A percentile compares a stretch with the other conserved stretches of the same genome.
phyloP scores from a whole-genome alignment of 2,888 invertebrate species.

The Pomacea canaliculata region DNA sequence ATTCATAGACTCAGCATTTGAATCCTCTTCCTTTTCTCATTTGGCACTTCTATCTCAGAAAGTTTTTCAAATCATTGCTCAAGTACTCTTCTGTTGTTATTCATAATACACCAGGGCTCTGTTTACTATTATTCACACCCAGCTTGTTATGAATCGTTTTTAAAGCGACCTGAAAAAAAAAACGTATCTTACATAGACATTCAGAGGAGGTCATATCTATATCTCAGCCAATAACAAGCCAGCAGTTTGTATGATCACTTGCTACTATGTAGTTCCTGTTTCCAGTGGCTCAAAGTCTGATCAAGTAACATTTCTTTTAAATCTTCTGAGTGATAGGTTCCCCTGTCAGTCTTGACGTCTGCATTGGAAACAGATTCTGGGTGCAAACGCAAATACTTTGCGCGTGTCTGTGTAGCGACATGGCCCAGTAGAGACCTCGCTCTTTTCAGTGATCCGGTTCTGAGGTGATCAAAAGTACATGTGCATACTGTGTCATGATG shows the following conservation, averaged over 20 bases:
- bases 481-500: constrained; percentile 59
- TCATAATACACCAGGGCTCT: too few relatives aligned
- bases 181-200: too few relatives aligned
- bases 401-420: constrained; percentile 58
- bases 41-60: too few relatives aligned
- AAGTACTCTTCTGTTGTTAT: too few relatives aligned
- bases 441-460: constrained; percentile 64
- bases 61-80: too few relatives aligned
- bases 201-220: too few relatives aligned
- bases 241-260: constrained; percentile 35
- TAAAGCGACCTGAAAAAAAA: too few relatives aligned
- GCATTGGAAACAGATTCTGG: constrained; percentile 60
- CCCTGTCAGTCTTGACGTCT: constrained; percentile 55
- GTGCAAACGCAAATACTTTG: constrained; percentile 59
- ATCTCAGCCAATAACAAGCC: too few relatives aligned
- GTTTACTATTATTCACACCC: too few relatives aligned
- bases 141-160: too few relatives aligned
- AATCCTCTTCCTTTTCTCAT: background rate
- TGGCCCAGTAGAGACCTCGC: constrained; percentile 66
- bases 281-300: constrained; percentile 48
- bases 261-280: too few relatives aligned
- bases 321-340: constrained; percentile 48
- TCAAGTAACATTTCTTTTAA: constrained; percentile 38
- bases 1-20: background rate
- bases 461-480: constrained; percentile 63